These are phyloP conservation scores for Drosophila macrospina DNA, from an alignment of 2,888 invertebrate genomes.

Conservation along the genomic window DNA sequence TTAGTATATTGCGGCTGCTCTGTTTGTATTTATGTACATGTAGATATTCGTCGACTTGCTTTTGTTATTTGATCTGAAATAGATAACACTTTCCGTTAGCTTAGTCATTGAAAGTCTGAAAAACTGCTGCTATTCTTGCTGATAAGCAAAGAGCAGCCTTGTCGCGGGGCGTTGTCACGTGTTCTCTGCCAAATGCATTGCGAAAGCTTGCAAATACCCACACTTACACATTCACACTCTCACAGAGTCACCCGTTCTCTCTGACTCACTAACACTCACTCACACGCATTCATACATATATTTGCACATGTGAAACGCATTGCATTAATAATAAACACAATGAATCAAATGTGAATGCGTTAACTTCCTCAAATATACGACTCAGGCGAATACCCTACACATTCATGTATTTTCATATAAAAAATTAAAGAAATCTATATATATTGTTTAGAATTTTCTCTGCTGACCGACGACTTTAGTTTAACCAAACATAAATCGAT, in stretches of 20 bases:
- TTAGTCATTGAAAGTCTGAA: conserved; percentile 22
- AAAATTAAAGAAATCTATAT: background rate
- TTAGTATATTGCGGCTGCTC: conserved; percentile 17
- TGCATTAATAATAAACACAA: conserved; percentile 60
- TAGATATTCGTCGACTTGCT: conserved; percentile 37
- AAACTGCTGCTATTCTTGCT: conserved; percentile 21
- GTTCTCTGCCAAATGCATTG: conserved; percentile 49
- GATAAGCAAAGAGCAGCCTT: conserved; percentile 38
- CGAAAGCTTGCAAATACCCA: conserved; percentile 12
- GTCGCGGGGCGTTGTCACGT: conserved; percentile 68
- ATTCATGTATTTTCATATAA: background rate
- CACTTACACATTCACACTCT: conserved; percentile 10
- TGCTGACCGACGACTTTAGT: background rate
- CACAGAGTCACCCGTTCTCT: conserved; percentile 7
- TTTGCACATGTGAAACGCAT: conserved; percentile 57
- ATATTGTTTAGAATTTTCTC: background rate
- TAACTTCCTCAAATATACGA: background rate
- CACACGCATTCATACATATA: conserved; percentile 6
- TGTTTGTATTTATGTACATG: conserved; percentile 19
- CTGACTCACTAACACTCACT: conserved; percentile 11
- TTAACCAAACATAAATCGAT: conserved; percentile 2
- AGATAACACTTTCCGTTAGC: conserved; percentile 37
- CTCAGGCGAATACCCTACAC: conserved; percentile 21
- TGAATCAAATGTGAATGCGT: conserved; percentile 39
- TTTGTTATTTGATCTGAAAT: conserved; percentile 68